Evolutionary conservation across 2,797 vertebrate genomes (phyloP).

Genomic region (Sebastes iracundus): DNA sequence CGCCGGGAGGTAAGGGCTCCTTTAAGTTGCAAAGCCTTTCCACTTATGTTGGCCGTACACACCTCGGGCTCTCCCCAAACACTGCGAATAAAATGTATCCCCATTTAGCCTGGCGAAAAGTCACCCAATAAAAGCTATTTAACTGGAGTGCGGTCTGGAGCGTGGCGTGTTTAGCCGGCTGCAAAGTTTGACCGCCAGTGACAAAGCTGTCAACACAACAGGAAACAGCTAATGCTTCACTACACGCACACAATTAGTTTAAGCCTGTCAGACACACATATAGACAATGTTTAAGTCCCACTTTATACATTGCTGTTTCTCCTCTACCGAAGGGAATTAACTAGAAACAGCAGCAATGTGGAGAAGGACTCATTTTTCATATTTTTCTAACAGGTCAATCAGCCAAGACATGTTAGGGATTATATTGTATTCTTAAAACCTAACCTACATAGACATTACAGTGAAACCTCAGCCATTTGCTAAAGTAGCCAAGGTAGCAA

Average conservation of each 20-base stretch:
- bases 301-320: slow-evolving; percentile 12
- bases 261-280: slow-evolving; percentile 27
- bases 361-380: neutral
- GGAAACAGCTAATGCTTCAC: slow-evolving; percentile 62
- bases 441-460: slow-evolving; percentile 9
- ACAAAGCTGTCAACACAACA: slow-evolving; percentile 65
- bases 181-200: slow-evolving; percentile 64
- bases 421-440: slow-evolving; percentile 8
- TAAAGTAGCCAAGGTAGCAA: neutral
- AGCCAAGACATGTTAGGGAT: slow-evolving; percentile 5
- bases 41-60: slow-evolving; percentile 89
- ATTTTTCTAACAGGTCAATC: neutral
- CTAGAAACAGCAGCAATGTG: neutral
- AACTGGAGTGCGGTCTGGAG: slow-evolving; percentile 66
- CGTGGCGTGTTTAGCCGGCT: slow-evolving; percentile 55
- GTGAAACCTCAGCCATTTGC: slow-evolving; percentile 16
- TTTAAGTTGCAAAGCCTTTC: slow-evolving; percentile 94
- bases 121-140: slow-evolving; percentile 78
- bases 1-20: slow-evolving; percentile 92
- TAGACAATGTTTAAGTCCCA: slow-evolving; percentile 21
- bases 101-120: slow-evolving; percentile 87
- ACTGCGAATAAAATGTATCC: slow-evolving; percentile 92
- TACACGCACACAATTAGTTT: slow-evolving; percentile 52
- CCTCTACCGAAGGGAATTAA: neutral
- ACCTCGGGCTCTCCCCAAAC: slow-evolving; percentile 86